Evolutionary conservation across 1,140 invertebrate species (phyloP), one percentile per base, ranked within the genome.

Genomic region (Marisa cornuarietis): DNA sequence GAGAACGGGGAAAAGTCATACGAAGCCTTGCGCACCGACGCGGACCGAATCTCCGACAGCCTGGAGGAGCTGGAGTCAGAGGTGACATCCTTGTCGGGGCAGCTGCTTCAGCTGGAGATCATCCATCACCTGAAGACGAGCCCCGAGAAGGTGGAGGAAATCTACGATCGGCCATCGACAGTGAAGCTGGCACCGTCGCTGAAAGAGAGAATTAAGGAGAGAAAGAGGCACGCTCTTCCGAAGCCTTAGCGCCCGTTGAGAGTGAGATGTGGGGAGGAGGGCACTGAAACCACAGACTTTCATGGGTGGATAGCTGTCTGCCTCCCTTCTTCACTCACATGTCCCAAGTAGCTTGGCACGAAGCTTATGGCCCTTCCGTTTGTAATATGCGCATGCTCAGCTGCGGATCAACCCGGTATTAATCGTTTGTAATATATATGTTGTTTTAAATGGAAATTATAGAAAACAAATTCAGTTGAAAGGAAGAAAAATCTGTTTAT

Each of bases 101-200:
- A 89, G 63, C 72, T 90, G n/a, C 79, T 85, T 42, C 87, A 89
- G 77, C 84, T 90, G 58, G 89, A 90, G 81, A 89, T 88, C 73
- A 86, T 90, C 73, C 88, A 90, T 77, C 88, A 86, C 22, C 84
- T 87, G 58, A 88, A 88, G 83, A 89, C 88, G 42, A 87, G 86
- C 63, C 88, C 88, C 18, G 89, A 90, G 81, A 88, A 83, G 24
- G 82, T 89, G 20, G 88, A 90, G 62, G 85, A 88, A 42, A 85
- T 90, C n/a, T 87, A 86, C 78, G 89, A 90, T 71, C 77, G 87
- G 58, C 87, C 88, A 8, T 80, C 84, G 49, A 86, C 85, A 24
- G 88, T 90, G 14, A 90, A 89, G 83, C 81, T 90, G 62, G 89
- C 89, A 5, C 87, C 88, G 20, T 90, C 88, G 42, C 79, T 90